Base-by-base conservation (phyloP, 2,797 vertebrate species). In the Schizopygopsis pylzovi region DNA sequence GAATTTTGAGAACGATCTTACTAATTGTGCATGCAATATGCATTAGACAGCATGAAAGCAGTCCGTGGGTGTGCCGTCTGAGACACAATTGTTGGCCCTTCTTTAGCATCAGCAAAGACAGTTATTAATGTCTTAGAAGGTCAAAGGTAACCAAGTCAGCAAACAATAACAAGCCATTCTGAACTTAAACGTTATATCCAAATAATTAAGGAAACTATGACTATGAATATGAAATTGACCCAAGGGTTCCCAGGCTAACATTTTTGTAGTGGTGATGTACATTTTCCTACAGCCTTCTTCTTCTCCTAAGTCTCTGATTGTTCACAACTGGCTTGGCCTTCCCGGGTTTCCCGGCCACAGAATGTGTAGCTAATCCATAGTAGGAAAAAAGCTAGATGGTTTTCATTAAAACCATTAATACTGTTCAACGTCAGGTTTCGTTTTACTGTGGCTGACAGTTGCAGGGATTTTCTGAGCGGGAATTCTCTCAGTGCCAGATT, bases 331-430 rank as follows among this genome's bases (percentile, higher is more conserved):
- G 79, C 65, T 7, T 25, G 88, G 85, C 41, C 15, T 37, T 77
- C 43, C 25, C 20, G 47, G 67, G 20, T 41, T 68, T 56, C 59
- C 56, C 80, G 76, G 73, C 78, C 65, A 86, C 82, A 85, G 73
- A 85, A 78, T 68, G 52, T 39, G 56, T 8, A 67, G 81, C 82
- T 88, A 86, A 88, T 86, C 78, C 49, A 37, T 47, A 59, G 85
- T 25, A 45, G 43, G 47, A 61, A 84, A 67, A 71, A 81, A 47
- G 71, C 83, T 78, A 81, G 71, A 71, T 87, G 90, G 82, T 87
- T 91, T 90, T 86, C 81, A 89, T 92, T 90, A 91, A 86, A 88
- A 78, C 15, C 39, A 59, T 85, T 89, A 89, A 88, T 91, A 37
- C 37, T 25, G 68, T 80, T 84, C 84, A 43, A 72, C 33, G 81